Evolutionary conservation across 2,113 vertebrate species (phyloP).

Genomic region (Campylomormyrus numenius): DNA sequence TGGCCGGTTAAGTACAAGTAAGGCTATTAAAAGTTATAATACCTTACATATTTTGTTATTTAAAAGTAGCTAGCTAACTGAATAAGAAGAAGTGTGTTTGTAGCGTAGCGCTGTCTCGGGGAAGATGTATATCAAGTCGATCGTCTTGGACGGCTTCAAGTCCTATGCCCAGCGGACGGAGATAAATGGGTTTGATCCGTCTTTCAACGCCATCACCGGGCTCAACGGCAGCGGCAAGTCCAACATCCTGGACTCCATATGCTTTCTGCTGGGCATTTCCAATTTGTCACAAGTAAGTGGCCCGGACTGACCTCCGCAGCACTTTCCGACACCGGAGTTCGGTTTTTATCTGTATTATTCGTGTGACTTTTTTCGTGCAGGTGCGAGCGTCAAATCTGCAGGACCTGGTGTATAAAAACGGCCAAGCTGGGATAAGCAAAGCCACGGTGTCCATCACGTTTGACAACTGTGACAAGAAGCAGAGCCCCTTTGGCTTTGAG

Average conservation of each 20-base stretch:
- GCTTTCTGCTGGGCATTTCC: constrained; percentile 84
- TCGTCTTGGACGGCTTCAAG: constrained; percentile 89
- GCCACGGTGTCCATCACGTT: constrained; percentile 86
- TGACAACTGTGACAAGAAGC: constrained; percentile 87
- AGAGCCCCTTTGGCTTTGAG: constrained; percentile 88
- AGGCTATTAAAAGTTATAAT: not conserved
- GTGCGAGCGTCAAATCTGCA: constrained; percentile 85
- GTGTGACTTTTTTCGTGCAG: constrained; percentile 45
- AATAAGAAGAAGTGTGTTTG: not conserved
- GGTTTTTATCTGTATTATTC: not conserved
- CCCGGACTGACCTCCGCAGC: not conserved
- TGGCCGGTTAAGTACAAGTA: not conserved
- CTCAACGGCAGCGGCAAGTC: constrained; percentile 96
- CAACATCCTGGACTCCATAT: constrained; percentile 91
- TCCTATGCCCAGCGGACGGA: constrained; percentile 92
- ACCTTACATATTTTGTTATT: not conserved
- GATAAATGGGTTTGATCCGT: constrained; percentile 75
- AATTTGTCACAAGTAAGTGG: constrained; percentile 78
- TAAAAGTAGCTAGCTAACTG: not conserved
- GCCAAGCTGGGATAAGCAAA: constrained; percentile 85
- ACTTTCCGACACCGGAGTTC: not conserved
- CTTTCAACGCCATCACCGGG: constrained; percentile 95
- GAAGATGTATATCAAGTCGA: constrained; percentile 85
- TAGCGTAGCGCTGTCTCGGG: not conserved
- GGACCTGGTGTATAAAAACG: constrained; percentile 90